Base-by-base conservation (phyloP, 2,113 vertebrate species). In the Microtus richardsoni region DNA sequence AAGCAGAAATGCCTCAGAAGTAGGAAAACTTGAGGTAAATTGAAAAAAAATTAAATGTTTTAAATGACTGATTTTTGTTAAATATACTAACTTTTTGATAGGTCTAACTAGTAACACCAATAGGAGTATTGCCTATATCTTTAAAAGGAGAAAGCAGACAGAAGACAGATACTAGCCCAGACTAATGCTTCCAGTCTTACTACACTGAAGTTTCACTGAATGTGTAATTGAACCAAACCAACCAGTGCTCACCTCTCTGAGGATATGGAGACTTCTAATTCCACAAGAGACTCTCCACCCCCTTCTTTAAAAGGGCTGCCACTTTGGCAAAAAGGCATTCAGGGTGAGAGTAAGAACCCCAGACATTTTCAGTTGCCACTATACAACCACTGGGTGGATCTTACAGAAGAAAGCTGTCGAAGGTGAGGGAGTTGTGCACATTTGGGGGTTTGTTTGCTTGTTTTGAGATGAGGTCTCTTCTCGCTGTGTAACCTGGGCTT, bases 61-160 rank as follows among this genome's bases (percentile, higher is more conserved):
- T 97, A 97, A 97, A 89, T 88, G 92, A 97, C 95, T 92, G 92
- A 97, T 95, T 98, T 98, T 96, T 98, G 96, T 96, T 98, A 95
- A 95, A 88, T 87, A 95, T 93, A 97, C 97, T 92, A 86, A 70
- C 93, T 95, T 96, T 78, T 96, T 94, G 89, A 92, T 97, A 97
- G 93, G 93, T 93, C 91, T 96, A 97, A 96, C 89, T 95, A 84
- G 91, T 88, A 97, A 96, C 78, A 93, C 97, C 94, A 97, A 94
- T 78, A 95, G 98, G 98, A 98, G 97, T 97, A 93, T 73, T 97
- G 96, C 62, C 87, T 85, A 91, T 5, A 96, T 64, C 64, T 96
- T 91, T 54, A 96, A 96, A 98, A 66, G 77, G 73, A 96, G 70
- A 96, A 62, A 62, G 64, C 52, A 52, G 71, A 96, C 79, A 97